Evolutionary conservation across 2,888 invertebrate species (phyloP).

Genomic region (Meteorus colon): DNA sequence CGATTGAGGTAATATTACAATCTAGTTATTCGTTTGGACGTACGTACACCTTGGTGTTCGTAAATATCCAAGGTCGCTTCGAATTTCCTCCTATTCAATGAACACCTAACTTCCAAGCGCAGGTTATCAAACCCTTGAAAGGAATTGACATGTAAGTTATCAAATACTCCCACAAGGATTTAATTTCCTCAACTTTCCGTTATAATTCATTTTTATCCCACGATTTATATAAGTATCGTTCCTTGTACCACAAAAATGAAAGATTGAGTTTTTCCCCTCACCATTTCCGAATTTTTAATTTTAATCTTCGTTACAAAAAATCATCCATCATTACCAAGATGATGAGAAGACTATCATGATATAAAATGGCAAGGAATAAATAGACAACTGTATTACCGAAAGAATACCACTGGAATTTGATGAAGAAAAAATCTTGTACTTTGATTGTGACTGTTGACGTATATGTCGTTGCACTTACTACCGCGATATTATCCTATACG

Average conservation of each 20-base stretch:
- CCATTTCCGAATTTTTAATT: background rate
- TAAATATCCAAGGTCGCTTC: background rate
- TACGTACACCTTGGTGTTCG: background rate
- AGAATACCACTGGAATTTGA: background rate
- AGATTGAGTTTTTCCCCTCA: background rate
- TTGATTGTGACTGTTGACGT: background rate
- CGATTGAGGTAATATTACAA: constrained; percentile 40
- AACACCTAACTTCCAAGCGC: background rate
- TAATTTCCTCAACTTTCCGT: background rate
- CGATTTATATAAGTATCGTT: background rate
- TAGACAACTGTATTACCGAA: background rate
- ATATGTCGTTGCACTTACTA: constrained; percentile 17
- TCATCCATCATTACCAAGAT: background rate
- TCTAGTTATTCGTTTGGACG: background rate
- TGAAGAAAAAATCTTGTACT: background rate
- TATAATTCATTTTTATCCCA: background rate
- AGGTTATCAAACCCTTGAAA: background rate
- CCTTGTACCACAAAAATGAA: background rate
- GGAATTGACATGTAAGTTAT: too few relatives aligned
- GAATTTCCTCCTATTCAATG: background rate
- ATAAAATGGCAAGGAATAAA: background rate
- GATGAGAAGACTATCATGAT: background rate
- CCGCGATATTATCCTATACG: constrained; percentile 45
- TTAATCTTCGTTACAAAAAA: background rate
- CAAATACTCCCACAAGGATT: background rate